Evolutionary conservation across 2,888 invertebrate genomes (phyloP).

Genomic region (Alloscopus bannaensis): DNA sequence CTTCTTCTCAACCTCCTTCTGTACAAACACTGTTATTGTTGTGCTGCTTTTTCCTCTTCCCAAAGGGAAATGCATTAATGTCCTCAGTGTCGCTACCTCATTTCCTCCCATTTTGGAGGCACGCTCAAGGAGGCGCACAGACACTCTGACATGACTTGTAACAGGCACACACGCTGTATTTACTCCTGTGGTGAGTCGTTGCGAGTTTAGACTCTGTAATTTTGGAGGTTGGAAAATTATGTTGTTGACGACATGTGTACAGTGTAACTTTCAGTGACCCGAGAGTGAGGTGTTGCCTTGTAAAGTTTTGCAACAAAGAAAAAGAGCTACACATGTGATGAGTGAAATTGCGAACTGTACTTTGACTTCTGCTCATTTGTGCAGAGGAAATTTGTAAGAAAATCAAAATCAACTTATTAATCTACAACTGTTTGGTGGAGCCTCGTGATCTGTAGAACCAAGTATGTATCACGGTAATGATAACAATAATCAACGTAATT

Average conservation of each 20-base stretch:
- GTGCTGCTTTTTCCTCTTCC: constrained; percentile 32
- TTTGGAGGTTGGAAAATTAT: constrained; percentile 43
- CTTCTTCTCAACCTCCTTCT: constrained; percentile 17
- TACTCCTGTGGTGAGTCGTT: constrained; percentile 44
- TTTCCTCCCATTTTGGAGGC: constrained; percentile 52
- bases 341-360: too few relatives aligned
- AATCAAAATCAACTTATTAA: too few relatives aligned
- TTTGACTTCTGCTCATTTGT: too few relatives aligned
- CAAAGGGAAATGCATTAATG: constrained; percentile 58
- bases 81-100: constrained; percentile 58
- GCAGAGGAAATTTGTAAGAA: too few relatives aligned
- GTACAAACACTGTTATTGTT: constrained; percentile 21
- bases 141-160: constrained; percentile 13
- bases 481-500: too few relatives aligned
- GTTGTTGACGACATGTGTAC: constrained; percentile 45
- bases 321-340: too few relatives aligned
- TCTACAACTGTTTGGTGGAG: too few relatives aligned
- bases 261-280: too few relatives aligned
- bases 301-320: too few relatives aligned
- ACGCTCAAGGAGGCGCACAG: constrained; percentile 12
- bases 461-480: too few relatives aligned
- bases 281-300: too few relatives aligned
- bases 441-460: too few relatives aligned
- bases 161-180: constrained; percentile 16
- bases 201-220: constrained; percentile 25